Percentiles rank a stretch among this genome's conserved stretches.
These are phyloP conservation scores for Aplocera efformata DNA, from an alignment of 2,888 invertebrate genomes.

Conservation along the genomic window DNA sequence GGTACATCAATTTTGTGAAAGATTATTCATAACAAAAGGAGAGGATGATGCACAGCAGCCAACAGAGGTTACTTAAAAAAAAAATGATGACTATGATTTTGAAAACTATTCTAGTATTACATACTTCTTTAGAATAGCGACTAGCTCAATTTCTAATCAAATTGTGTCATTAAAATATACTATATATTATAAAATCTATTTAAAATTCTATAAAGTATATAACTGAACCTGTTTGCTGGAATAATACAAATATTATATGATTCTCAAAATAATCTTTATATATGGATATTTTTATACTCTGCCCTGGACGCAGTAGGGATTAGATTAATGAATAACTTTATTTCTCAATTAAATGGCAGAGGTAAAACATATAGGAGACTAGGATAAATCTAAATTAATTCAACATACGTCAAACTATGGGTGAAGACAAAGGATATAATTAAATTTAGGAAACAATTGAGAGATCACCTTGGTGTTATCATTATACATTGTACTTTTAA, in stretches of 20 bases:
- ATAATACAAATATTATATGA: no score
- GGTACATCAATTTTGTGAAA: no score
- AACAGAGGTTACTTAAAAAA: slow-evolving; percentile 36
- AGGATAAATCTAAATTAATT: no score
- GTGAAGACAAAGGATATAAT: not conserved
- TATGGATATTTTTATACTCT: slow-evolving; percentile 4
- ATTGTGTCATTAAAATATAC: no score
- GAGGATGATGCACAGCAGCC: no score
- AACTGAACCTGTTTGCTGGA: no score
- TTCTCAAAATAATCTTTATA: no score
- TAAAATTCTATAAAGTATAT: no score
- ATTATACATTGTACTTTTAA: not conserved
- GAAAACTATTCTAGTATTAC: no score
- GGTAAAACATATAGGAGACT: slow-evolving; percentile 6
- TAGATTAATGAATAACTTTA: slow-evolving; percentile 1
- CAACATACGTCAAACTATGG: not conserved
- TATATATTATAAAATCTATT: no score
- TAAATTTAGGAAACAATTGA: not conserved
- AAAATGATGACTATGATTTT: no score
- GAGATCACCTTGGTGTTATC: not conserved
- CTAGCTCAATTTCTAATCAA: slow-evolving; percentile 62
- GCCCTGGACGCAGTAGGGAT: slow-evolving; percentile 3
- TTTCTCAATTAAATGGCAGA: slow-evolving; percentile 5
- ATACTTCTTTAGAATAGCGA: slow-evolving; percentile 37
- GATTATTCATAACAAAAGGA: no score